A percentile compares a stretch with the other conserved stretches of the same genome.
Evolutionary conservation across 1,140 invertebrate genomes (phyloP).

Genomic region (Ips typographus): DNA sequence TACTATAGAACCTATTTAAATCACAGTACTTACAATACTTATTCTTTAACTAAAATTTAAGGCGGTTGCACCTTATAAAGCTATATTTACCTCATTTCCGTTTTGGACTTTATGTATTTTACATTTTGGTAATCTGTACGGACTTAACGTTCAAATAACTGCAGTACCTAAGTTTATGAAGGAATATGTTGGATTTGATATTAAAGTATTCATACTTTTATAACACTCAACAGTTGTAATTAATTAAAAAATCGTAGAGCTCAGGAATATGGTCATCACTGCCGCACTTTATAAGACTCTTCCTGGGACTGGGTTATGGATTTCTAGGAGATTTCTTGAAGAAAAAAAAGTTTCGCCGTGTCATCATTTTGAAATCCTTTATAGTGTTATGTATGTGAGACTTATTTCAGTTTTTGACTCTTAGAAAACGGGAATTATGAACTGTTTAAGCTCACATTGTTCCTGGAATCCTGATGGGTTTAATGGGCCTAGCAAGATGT

Average conservation of each 20-base stretch:
- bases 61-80: conserved; percentile 59
- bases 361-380: conserved; percentile 69
- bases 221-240: not conserved
- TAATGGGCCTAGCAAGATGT: conserved; percentile 68
- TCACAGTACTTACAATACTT: not conserved
- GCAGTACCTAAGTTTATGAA: conserved; percentile 80
- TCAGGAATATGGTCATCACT: conserved; percentile 68
- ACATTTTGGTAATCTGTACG: conserved; percentile 76
- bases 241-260: conserved; percentile 42
- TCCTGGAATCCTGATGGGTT: conserved; percentile 66
- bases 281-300: conserved; percentile 66
- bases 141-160: conserved; percentile 79
- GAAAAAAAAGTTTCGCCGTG: conserved; percentile 57
- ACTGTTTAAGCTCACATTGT: conserved; percentile 66
- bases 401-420: not conserved
- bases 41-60: conserved; percentile 12
- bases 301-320: conserved; percentile 67
- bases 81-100: conserved; percentile 64
- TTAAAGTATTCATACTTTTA: conserved; percentile 53
- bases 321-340: conserved; percentile 67
- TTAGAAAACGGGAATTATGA: conserved; percentile 6
- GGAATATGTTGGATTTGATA: conserved; percentile 79
- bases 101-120: conserved; percentile 67
- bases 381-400: conserved; percentile 63
- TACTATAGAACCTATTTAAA: conserved; percentile 16